Conservation (phyloP, 2,797 vertebrate species). For the Crocidura indochinensis region DNA sequence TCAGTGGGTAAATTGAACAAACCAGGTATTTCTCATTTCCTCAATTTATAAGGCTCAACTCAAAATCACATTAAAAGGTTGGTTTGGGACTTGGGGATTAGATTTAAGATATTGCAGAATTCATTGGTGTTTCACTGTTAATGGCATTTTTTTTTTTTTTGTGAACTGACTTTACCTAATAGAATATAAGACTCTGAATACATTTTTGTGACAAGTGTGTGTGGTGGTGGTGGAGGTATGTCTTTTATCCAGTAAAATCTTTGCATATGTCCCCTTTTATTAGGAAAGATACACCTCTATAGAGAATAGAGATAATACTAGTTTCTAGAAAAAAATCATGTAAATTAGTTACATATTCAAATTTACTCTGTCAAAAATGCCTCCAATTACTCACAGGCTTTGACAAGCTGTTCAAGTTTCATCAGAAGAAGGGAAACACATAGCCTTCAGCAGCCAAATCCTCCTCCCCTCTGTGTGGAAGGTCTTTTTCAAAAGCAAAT, state of each 20-base stretch:
- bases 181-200: conserved; percentile 36
- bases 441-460: conserved; percentile 79
- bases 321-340: conserved; percentile 73
- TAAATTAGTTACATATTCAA: conserved; percentile 69
- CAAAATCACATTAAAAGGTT: background rate
- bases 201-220: background rate
- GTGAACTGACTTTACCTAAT: conserved; percentile 55
- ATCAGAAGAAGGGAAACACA: conserved; percentile 77
- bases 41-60: background rate
- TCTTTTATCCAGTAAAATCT: conserved; percentile 37
- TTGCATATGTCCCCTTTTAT: background rate
- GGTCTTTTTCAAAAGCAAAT: conserved; percentile 85
- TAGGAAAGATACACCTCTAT: conserved; percentile 2
- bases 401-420: conserved; percentile 78
- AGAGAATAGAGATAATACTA: conserved; percentile 36
- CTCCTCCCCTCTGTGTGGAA: conserved; percentile 83
- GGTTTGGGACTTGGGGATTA: background rate
- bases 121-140: conserved; percentile 37
- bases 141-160: conserved; percentile 8
- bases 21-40: conserved; percentile 3
- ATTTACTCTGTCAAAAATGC: conserved; percentile 74
- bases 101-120: conserved; percentile 61
- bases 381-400: conserved; percentile 72
- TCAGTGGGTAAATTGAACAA: background rate
- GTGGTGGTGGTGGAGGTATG: background rate